Base-by-base conservation (phyloP, 37 sponge, comb jelly and placozoan genomes). In the Aplysina aerophoba region DNA sequence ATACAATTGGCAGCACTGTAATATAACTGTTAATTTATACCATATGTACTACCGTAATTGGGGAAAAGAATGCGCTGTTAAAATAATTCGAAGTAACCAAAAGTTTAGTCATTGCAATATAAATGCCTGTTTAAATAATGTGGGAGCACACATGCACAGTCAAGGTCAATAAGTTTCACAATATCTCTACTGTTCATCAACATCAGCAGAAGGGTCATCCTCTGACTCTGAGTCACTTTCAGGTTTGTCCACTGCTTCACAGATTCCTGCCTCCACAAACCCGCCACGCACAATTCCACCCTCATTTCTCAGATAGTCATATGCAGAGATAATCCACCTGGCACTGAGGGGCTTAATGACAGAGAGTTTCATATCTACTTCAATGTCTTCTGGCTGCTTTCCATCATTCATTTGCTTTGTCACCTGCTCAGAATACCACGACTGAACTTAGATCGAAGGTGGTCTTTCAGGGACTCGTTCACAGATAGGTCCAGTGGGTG, bases 381-480 rank as follows among this genome's bases (percentile, higher is more conserved):
- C n/a, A n/a, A n/a, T n/a, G n/a, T n/a, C n/a, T n/a, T n/a, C 74
- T 36, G 35, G 6, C 3, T 37, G 38, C 14, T 36, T 12, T 73
- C 39, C 39, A 19, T 21, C 72, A 11, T 86, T 40, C 53, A 86
- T 14, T 62, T 77, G 63, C 20, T 86, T 86, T 34, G 66, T 37
- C 24, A 86, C 86, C 86, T 78, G 24, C 61, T n/a, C n/a, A n/a
- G n/a, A n/a, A n/a, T n/a, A n/a, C n/a, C n/a, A n/a, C n/a, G 38
- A 2, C 78, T 79, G n/a, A 86, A 77, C 0, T 50, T 55, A 14
- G 55, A 4, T 59, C 79, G 78, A 36, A 86, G 50, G 38, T 85
- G 85, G 44, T 85, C 85, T 37, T 73, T 85, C 85, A 85, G 73
- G 14, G 85, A 77, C 85, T 85, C 73, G 34, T 85, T 85, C 27